These are phyloP conservation scores for Apis laboriosa DNA, from an alignment of 1,140 invertebrate genomes.

Conservation along the genomic window DNA sequence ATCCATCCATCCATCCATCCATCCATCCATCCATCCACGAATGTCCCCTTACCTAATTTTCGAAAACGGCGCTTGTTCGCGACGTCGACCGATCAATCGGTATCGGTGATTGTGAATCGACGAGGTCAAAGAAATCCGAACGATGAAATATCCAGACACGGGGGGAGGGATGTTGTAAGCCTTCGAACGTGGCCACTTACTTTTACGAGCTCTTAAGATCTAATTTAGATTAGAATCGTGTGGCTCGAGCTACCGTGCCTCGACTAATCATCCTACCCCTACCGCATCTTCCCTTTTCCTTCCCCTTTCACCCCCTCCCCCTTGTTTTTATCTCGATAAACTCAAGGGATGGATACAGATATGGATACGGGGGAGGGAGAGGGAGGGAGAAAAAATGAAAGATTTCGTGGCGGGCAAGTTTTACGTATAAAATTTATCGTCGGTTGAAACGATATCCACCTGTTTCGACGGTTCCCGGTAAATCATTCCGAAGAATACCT, in stretches of 20 bases:
- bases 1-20: neutral
- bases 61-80: neutral
- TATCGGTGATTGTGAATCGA: neutral
- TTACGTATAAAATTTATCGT: conserved; percentile 52
- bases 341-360: neutral
- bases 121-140: conserved; percentile 18
- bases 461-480: conserved; percentile 65
- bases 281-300: neutral
- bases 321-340: neutral
- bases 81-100: neutral
- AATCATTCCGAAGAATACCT: conserved; percentile 68
- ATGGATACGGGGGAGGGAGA: neutral
- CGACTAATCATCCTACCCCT: conserved; percentile 45
- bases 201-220: conserved; percentile 68
- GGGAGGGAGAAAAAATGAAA: too few species aligned
- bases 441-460: conserved; percentile 50
- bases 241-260: conserved; percentile 57
- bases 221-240: conserved; percentile 69
- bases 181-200: conserved; percentile 59
- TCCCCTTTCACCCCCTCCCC: neutral
- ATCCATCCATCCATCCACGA: neutral
- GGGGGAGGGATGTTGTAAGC: conserved; percentile 28
- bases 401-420: neutral
- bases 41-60: conserved; percentile 9
- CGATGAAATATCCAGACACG: conserved; percentile 53